Conservation (phyloP, 2,797 vertebrate genomes). For the Phoxinus dragarum region DNA sequence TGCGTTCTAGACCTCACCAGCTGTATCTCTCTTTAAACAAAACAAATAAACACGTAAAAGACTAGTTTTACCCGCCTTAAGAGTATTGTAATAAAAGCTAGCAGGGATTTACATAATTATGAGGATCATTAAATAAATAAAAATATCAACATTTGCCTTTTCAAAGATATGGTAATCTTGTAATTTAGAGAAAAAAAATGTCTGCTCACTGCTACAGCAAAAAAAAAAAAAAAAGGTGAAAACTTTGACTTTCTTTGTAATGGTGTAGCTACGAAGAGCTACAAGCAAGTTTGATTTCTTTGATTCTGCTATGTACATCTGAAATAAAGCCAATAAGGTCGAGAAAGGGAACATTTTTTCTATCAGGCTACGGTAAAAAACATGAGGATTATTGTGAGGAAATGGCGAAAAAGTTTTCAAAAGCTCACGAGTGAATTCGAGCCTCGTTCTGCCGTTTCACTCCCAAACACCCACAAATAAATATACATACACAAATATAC, state of each 20-base stretch:
- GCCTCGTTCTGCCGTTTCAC: slow-evolving; percentile 3
- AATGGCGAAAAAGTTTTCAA: neutral
- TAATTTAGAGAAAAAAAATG: slow-evolving; percentile 78
- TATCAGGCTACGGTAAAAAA: neutral
- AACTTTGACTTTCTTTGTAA: slow-evolving; percentile 53
- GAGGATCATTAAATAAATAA: slow-evolving; percentile 52
- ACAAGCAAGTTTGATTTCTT: slow-evolving; percentile 48
- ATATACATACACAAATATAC: slow-evolving; percentile 36
- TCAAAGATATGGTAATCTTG: slow-evolving; percentile 85
- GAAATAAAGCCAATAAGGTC: slow-evolving; percentile 64
- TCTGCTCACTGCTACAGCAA: slow-evolving; percentile 53
- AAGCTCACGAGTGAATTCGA: slow-evolving; percentile 1
- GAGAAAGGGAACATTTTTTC: slow-evolving; percentile 52
- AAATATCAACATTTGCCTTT: slow-evolving; percentile 73
- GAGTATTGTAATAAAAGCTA: slow-evolving; percentile 77
- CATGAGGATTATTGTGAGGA: neutral
- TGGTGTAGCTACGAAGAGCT: slow-evolving; percentile 43
- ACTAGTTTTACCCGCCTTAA: slow-evolving; percentile 60
- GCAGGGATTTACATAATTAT: slow-evolving; percentile 81
- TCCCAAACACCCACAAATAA: slow-evolving; percentile 23
- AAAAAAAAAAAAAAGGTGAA: neutral
- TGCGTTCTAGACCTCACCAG: slow-evolving; percentile 59
- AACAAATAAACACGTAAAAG: slow-evolving; percentile 12
- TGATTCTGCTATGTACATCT: slow-evolving; percentile 43
- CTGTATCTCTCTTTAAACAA: slow-evolving; percentile 62